A percentile compares a stretch with the other conserved stretches of the same genome.
These are phyloP conservation scores for Macroglossus sobrinus DNA, from an alignment of 2,113 vertebrate species.

Conservation along the genomic window DNA sequence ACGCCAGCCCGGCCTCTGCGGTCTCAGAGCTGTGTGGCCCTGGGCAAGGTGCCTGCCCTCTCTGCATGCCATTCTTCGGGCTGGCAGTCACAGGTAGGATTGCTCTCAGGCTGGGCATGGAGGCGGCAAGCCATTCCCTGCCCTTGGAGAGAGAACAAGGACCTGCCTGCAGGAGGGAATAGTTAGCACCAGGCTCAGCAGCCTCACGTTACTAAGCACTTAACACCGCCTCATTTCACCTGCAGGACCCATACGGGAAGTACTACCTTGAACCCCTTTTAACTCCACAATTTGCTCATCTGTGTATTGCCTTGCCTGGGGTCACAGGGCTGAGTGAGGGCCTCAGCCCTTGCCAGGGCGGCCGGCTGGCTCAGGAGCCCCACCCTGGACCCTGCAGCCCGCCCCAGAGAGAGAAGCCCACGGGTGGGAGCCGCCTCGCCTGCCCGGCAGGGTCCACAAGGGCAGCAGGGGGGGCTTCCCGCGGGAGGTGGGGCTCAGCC, in stretches of 20 bases:
- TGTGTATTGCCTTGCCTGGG: background rate
- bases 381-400: background rate
- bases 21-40: background rate
- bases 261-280: fast-evolving
- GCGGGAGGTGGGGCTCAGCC: background rate
- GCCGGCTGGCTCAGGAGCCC: background rate
- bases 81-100: no score
- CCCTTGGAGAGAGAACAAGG: fast-evolving
- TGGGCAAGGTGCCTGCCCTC: background rate
- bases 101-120: background rate
- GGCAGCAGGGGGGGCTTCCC: background rate
- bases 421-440: fast-evolving
- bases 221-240: background rate
- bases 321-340: background rate
- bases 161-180: background rate
- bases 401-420: background rate
- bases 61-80: background rate
- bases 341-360: background rate
- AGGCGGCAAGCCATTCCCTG: fast-evolving
- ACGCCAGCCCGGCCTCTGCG: background rate
- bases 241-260: background rate
- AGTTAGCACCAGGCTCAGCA: background rate
- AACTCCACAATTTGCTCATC: background rate
- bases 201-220: background rate
- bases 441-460: background rate